Conservation (phyloP, 2,797 vertebrate species). For the Enoplosus armatus region DNA sequence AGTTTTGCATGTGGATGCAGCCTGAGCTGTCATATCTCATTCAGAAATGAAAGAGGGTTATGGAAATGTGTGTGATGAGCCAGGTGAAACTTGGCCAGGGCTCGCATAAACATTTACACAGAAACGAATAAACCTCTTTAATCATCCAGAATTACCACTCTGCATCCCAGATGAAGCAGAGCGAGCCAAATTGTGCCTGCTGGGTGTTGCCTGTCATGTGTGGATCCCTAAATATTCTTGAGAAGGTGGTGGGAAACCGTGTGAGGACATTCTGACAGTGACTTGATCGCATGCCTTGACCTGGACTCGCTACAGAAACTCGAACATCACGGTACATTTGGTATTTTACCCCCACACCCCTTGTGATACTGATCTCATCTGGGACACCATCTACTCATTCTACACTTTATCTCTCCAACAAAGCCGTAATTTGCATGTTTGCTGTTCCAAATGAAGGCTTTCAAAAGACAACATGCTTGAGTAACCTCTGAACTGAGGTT, state of each 20-base stretch:
- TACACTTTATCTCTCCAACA: slow-evolving; percentile 45
- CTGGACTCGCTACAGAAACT: slow-evolving; percentile 38
- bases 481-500: slow-evolving; percentile 47
- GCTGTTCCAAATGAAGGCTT: slow-evolving; percentile 47
- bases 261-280: slow-evolving; percentile 22
- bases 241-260: slow-evolving; percentile 34
- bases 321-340: background rate
- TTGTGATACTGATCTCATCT: slow-evolving; percentile 63
- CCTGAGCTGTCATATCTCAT: slow-evolving; percentile 62
- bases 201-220: slow-evolving; percentile 58
- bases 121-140: slow-evolving; percentile 76
- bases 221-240: slow-evolving; percentile 54
- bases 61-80: slow-evolving; percentile 71
- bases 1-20: slow-evolving; percentile 62
- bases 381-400: slow-evolving; percentile 40
- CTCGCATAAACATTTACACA: slow-evolving; percentile 75
- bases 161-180: slow-evolving; percentile 64
- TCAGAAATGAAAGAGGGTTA: slow-evolving; percentile 72
- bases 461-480: slow-evolving; percentile 44
- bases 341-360: slow-evolving; percentile 21
- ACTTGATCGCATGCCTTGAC: slow-evolving; percentile 41
- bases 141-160: slow-evolving; percentile 75
- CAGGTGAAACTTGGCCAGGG: slow-evolving; percentile 71
- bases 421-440: slow-evolving; percentile 50
- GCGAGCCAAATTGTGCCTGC: slow-evolving; percentile 62